Evolutionary conservation across 2,113 vertebrate genomes (phyloP), one percentile per base, ranked within the genome.

Genomic region (Picathartes gymnocephalus): DNA sequence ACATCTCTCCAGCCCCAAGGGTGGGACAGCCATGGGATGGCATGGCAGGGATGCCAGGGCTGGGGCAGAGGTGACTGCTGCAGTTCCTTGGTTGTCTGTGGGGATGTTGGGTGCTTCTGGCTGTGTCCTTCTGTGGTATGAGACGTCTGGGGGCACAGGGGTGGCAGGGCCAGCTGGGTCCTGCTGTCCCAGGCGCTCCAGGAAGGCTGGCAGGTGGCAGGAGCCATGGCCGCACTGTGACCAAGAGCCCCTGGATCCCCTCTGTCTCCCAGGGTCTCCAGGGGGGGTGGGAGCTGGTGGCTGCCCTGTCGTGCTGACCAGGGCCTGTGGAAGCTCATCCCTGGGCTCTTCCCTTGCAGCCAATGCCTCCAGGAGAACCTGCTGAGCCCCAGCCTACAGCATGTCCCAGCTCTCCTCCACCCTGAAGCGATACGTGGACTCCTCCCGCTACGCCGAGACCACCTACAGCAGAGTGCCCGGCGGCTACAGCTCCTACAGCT

Each of bases 401-500:
- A 99, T 99, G 99, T 99, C 99, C 96, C 99, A 99, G 88, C 98
- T 99, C 85, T 99, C 99, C 96, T 99, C 99, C 96, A 99, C 98
- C 45, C 98, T 99, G 97, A 99, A 99, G 98, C 98, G 99, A 53
- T 99, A 99, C 37, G 93, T 97, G 6, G 98, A 98, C 58, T 95
- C 98, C 0, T 92, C 98, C 87, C 98, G 98, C 97, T 99, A 99
- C 42, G 74, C 96, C 2, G 98, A 98, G 84, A 76, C 74, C 82
- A 92, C 97, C 89, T 98, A 97, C 57, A 98, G 98, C 97, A 99
- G 98, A 95, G 97, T 27, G n/a, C 72, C 96, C 57, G 5, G 98
- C 23, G 97, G 98, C 97, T 99, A 99, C 98, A 98, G 97, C 97
- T 98, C 98, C 94, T 99, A 99, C 93, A 93, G 96, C 92, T 98